Evolutionary conservation across 2,797 vertebrate genomes (phyloP), one percentile per base, ranked within the genome.

Genomic region (Chelidonichthys spinosus): DNA sequence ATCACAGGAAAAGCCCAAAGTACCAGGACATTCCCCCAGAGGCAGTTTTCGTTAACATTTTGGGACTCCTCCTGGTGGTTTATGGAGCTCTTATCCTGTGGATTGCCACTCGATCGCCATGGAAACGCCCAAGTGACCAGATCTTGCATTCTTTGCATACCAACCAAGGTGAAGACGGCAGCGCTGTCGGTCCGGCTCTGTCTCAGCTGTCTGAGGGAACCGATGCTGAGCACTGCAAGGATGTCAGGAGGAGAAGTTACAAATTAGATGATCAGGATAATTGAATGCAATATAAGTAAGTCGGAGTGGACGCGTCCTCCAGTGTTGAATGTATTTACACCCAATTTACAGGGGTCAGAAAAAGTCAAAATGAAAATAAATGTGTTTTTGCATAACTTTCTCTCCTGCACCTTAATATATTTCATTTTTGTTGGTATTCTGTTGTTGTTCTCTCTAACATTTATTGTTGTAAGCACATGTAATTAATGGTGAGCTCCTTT

Each of bases 71-170:
- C 63, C 88, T 98, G 37, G 79, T 95, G 40, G 32, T 95, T 54
- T 99, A 95, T 74, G 98, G 97, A 39, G 94, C 82, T 4, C 85
- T 97, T 15, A 86, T 98, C 85, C 87, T 98, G 76, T 99, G 97
- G 97, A 97, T 98, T 72, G 95, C 90, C 78, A 98, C 96, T 82
- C 96, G 93, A 39, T 80, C 93, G 0, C 92, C 95, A 3, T 99
- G 98, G 98, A 98, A 97, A 89, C 96, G 98, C 32, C 97, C 98
- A 6, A 89, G 67, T n/a, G 96, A 95, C 72, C 89, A 93, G 53
- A 78, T 69, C 11, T 33, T 89, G 40, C 85, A 88, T 82, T 33
- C 74, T 56, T 71, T 90, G 74, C 90, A 77, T 67, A 83, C 89
- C 81, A 82, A 74, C 0, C 90, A 60, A 35, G 60, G 46, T 46